Evolutionary conservation across 2,888 invertebrate genomes (phyloP).

Genomic region (Tholera decimalis): DNA sequence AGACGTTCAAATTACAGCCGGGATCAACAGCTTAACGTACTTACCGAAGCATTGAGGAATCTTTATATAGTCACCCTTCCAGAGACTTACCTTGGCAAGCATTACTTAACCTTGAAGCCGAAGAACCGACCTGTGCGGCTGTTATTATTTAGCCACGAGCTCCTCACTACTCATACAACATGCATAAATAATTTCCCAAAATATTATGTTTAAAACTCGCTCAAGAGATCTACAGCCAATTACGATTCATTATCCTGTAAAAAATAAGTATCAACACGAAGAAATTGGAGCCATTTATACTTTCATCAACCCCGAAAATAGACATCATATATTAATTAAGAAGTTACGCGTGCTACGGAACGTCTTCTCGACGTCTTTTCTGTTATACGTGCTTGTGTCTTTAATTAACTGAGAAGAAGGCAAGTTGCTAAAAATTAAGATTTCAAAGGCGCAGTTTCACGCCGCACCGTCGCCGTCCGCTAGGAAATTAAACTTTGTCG

Average conservation of each 20-base stretch:
- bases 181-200: not conserved
- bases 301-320: constrained; percentile 35
- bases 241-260: constrained; percentile 26
- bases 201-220: not conserved
- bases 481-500: constrained; percentile 87
- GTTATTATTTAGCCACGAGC: too few relatives aligned
- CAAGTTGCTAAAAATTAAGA: constrained; percentile 80
- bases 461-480: constrained; percentile 76
- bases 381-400: constrained; percentile 47
- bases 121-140: too few relatives aligned
- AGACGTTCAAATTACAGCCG: too few relatives aligned
- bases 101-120: too few relatives aligned
- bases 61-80: too few relatives aligned
- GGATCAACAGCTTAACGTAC: too few relatives aligned
- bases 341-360: constrained; percentile 35
- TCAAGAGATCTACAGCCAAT: constrained; percentile 11
- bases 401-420: constrained; percentile 71
- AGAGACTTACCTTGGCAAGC: too few relatives aligned
- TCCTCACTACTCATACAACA: too few relatives aligned
- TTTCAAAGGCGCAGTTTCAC: constrained; percentile 82
- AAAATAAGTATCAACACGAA: not conserved
- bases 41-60: too few relatives aligned
- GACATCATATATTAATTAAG: constrained; percentile 47
- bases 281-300: constrained; percentile 27
- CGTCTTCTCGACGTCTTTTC: constrained; percentile 50